Base-by-base conservation (phyloP, 2,797 vertebrate species). In the Anisognathus igniventris region DNA sequence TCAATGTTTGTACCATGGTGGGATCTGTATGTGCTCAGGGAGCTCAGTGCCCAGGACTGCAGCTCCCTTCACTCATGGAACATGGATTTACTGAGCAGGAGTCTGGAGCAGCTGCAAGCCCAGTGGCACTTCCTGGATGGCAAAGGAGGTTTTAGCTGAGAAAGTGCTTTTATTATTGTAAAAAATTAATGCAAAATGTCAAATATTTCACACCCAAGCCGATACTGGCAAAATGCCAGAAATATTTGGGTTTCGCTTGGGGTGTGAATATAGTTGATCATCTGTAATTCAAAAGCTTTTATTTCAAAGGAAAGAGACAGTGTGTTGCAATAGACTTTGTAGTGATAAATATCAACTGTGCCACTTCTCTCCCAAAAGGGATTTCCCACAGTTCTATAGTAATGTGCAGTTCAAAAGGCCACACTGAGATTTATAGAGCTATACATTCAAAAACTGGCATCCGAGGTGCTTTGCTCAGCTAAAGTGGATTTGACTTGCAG, bases 331-430 rank as follows among this genome's bases (percentile, higher is more conserved):
- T 64, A 75, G 93, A 87, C 86, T 94, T 87, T 65, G 90, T 40
- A 86, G 92, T 91, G 93, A 96, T 97, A 97, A 96, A 96, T 94
- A 96, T 94, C 86, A 95, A 33, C 90, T 64, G 76, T 79, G 88
- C 92, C 80, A 90, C 91, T 94, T 95, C 88, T 79, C 82, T 95
- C 94, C 93, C 92, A 90, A 97, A 97, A 96, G 97, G 92, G 79
- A 95, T 96, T 97, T 96, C 95, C 96, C 96, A 96, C 93, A 96
- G 93, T 95, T 93, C 74, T 92, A 30, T 61, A 50, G 78, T 93
- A 67, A 94, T 84, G 82, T 2, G 85, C 84, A 94, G 93, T 96
- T 97, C 94, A 96, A 96, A 93, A 93, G 94, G 96, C 91, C 88
- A 91, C 50, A 22, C 58, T 76, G 89, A 93, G 77, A 96, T 95